Base-by-base conservation (phyloP, 2,888 invertebrate genomes). In the Crepidodera aurea region DNA sequence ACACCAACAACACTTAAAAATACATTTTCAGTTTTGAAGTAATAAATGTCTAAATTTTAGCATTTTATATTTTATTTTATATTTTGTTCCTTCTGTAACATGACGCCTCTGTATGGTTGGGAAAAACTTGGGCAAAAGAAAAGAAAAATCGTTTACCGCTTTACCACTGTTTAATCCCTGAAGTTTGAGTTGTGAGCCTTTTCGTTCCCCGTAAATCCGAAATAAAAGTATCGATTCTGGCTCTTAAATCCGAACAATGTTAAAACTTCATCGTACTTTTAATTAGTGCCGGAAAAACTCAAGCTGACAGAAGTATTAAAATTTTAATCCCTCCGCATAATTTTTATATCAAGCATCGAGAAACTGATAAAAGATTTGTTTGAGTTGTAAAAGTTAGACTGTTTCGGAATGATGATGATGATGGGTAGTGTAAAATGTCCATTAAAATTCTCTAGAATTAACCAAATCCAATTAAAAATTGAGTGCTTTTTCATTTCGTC, bases 381-480 rank as follows among this genome's bases (percentile, higher is more conserved):
- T 75, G 77, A 79, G 78, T 77, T 78, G 79, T 78, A 77, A 77
- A 78, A 79, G 77, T 78, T 77, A 67, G 76, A 73, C 73, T 71
- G 76, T 72, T 72, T 72, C 70, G 67, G 70, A 72, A 76, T 71
- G 74, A 74, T 74, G 22, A 76, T 71, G 74, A 74, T 73, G 79
- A 75, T 74, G 78, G 76, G 71, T 73, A 76, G 79, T 81, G 79
- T 80, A 80, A 78, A 80, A 80, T 80, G 78, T 79, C 80, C 81
- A 81, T 81, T 81, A 81, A 81, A 81, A 81, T 80, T 79, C 79
- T 77, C 75, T 72, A 73, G 79, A 81, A 81, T 81, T 82, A 82
- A 81, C 82, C 79, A 77, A 79, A 81, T 81, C 79, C 81, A 82
- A 82, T 82, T 82, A 82, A 82, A 81, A 82, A 81, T 80, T 81